Evolutionary conservation across 2,888 invertebrate species (phyloP).

Genomic region (Empis livida): DNA sequence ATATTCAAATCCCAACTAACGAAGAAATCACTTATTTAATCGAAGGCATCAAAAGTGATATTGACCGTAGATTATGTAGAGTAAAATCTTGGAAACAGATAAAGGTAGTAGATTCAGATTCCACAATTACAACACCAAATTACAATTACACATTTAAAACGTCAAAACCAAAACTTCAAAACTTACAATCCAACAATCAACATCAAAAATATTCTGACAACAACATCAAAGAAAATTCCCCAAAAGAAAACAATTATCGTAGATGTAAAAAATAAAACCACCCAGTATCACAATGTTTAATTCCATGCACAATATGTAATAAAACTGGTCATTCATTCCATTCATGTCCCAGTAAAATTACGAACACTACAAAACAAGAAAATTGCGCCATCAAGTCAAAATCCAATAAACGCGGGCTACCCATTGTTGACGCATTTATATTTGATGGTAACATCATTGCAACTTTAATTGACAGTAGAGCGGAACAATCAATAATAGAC

Average conservation of each 20-base stretch:
- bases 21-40: neutral
- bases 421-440: too few species aligned
- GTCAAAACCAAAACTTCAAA: neutral
- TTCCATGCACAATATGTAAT: neutral
- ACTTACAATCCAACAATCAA: neutral
- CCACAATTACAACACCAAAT: neutral
- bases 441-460: too few species aligned
- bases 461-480: too few species aligned
- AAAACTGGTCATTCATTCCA: neutral
- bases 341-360: too few species aligned
- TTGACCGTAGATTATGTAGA: neutral
- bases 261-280: neutral
- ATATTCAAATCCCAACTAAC: neutral
- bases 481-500: too few species aligned
- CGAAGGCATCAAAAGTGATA: neutral
- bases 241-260: too few species aligned
- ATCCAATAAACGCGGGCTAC: too few species aligned
- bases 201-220: neutral
- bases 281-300: neutral
- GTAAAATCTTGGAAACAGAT: neutral
- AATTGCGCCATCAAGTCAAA: too few species aligned
- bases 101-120: neutral
- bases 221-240: too few species aligned
- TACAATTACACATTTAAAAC: too few species aligned
- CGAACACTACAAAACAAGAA: too few species aligned